phyloP scores from a whole-genome alignment of 2,113 vertebrate genomes.

The Symphodus melops region DNA sequence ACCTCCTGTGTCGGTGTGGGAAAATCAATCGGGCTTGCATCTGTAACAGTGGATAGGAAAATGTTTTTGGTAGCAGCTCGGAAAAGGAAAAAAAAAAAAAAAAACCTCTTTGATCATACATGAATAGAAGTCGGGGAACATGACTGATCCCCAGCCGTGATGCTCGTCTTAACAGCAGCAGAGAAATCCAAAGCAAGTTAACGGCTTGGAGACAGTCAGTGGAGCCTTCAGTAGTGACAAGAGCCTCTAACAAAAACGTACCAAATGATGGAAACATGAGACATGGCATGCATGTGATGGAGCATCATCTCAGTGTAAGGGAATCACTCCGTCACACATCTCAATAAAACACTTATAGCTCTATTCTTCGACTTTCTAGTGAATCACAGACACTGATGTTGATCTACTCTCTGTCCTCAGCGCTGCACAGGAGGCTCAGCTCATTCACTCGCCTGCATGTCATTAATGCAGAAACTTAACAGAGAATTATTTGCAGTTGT shows the following conservation, averaged over 20 bases:
- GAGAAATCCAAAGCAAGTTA: not conserved
- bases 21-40: conserved; percentile 39
- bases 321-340: too few species aligned
- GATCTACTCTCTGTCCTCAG: too few species aligned
- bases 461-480: too few species aligned
- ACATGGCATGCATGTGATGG: not conserved
- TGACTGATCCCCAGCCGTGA: not conserved
- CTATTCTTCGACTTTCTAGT: too few species aligned
- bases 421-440: too few species aligned
- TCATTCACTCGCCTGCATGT: too few species aligned
- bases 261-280: not conserved
- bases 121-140: conserved; percentile 1
- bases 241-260: not conserved
- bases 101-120: conserved; percentile 25
- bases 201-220: not conserved
- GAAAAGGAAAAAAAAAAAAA: not conserved
- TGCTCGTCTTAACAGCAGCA: conserved; percentile 1
- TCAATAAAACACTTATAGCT: too few species aligned
- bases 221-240: not conserved
- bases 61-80: conserved; percentile 43
- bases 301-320: not conserved
- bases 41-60: conserved; percentile 55
- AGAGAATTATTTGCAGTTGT: too few species aligned
- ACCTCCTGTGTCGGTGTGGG: conserved; percentile 31
- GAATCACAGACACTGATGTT: too few species aligned